Conservation (phyloP, 2,888 invertebrate genomes). For the Xanthia icteritia region DNA sequence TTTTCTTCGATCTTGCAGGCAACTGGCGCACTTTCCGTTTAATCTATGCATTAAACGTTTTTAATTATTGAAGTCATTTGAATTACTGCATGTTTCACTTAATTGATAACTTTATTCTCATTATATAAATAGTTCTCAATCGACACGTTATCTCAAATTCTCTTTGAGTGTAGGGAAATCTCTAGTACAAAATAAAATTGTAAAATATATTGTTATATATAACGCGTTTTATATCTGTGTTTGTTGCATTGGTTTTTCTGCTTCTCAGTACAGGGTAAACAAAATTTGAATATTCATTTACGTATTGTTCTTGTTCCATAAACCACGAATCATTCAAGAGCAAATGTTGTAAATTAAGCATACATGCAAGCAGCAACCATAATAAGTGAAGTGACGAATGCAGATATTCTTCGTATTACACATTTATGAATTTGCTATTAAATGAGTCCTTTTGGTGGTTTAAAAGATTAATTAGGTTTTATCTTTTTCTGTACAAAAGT, state of each 20-base stretch:
- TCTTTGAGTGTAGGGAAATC: slow-evolving; percentile 10
- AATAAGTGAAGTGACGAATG: neutral
- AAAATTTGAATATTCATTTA: neutral
- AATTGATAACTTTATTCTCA: slow-evolving; percentile 25
- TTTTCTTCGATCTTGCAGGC: slow-evolving; percentile 56
- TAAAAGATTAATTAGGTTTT: neutral
- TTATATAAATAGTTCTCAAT: slow-evolving; percentile 20
- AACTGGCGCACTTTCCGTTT: slow-evolving; percentile 30
- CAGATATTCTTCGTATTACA: neutral
- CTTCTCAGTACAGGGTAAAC: neutral
- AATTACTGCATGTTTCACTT: slow-evolving; percentile 12
- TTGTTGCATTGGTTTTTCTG: neutral
- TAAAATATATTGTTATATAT: neutral
- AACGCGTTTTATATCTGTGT: neutral
- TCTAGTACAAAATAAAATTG: slow-evolving; percentile 5
- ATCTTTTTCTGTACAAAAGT: neutral
- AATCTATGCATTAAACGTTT: slow-evolving; percentile 21
- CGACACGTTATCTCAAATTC: slow-evolving; percentile 21
- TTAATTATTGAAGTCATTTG: slow-evolving; percentile 14
- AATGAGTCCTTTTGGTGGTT: neutral
- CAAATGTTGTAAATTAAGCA: neutral
- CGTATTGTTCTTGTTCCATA: neutral
- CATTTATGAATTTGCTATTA: slow-evolving; percentile 1
- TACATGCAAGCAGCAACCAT: neutral
- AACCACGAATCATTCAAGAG: slow-evolving; percentile 7